Percentiles rank a stretch among this genome's conserved stretches.
phyloP scores from a whole-genome alignment of 2,888 invertebrate genomes.

The Apantesis nais region DNA sequence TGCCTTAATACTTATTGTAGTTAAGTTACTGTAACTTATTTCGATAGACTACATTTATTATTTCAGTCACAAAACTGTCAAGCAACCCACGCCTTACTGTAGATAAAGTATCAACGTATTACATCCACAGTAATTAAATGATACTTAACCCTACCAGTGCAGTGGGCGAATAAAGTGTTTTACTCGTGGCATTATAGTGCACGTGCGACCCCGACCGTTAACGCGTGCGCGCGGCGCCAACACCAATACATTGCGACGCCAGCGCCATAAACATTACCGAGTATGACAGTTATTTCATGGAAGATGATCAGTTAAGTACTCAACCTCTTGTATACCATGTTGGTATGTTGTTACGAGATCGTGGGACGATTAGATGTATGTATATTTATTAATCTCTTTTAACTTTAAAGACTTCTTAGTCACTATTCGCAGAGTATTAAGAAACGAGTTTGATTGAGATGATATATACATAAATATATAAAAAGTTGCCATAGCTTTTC shows the following conservation, averaged over 20 bases:
- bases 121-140: background rate
- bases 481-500: background rate
- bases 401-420: background rate
- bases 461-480: background rate
- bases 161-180: background rate
- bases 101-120: background rate
- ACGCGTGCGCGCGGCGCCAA: conserved; percentile 35
- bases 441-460: background rate
- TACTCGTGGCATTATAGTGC: conserved; percentile 42
- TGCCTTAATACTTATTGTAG: too few species aligned
- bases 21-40: background rate
- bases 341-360: conserved; percentile 1
- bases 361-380: background rate
- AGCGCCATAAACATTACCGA: conserved; percentile 35
- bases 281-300: conserved; percentile 38
- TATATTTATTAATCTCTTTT: background rate
- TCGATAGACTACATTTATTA: background rate
- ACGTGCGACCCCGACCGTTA: conserved; percentile 49
- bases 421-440: background rate
- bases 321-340: conserved; percentile 1
- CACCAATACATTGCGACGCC: conserved; percentile 15
- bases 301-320: conserved; percentile 17
- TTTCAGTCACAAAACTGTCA: background rate
- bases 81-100: background rate
- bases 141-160: conserved; percentile 5